Evolutionary conservation across 2,113 vertebrate genomes (phyloP), one percentile per base, ranked within the genome.

Genomic region (Chaenocephalus aceratus): DNA sequence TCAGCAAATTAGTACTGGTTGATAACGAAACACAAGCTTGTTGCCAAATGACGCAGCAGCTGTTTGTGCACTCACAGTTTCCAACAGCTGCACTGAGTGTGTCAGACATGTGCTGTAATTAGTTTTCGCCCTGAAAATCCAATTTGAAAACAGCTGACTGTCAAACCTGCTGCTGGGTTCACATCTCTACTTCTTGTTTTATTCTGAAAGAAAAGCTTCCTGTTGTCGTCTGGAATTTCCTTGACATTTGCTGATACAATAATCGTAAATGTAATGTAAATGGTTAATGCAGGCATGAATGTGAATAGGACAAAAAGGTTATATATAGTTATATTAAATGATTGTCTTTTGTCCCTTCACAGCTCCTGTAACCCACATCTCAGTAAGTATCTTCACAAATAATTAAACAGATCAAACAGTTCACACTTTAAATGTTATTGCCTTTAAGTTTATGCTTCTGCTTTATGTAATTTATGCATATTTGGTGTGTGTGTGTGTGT

Each of bases 291-390:
- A 30, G 3, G 30, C 3, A 30, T 30, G 30, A 4, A 30, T 30
- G 30, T 30, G 36, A 41, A 41, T 6, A 41, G 6, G 36, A 41
- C 36, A 41, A 41, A 41, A 41, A 41, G 36, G 36, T 41, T 41
- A 7, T 41, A 41, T 41, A 8, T 41, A 1, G 7, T 41, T 41
- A 41, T 41, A 41, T 6, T 41, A 41, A 41, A 6, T 41, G 6
- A 14, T 60, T 75, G 4, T 74, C 62, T 83, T 61, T 73, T 82
- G 16, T 86, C 82, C 36, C 52, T 89, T 82, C 86, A 73, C 93
- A 95, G 95, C 93, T 89, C 95, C 95, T 11, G 93, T 11, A 96
- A 95, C 85, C 94, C 95, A 66, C 93, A 94, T 72, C 94, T 95
- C 89, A 94, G 95, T 96, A 70, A 96, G 95, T 95, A 89, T 60